These are phyloP conservation scores for Myotis daubentonii DNA, from an alignment of 2,797 vertebrate species.

Conservation along the genomic window DNA sequence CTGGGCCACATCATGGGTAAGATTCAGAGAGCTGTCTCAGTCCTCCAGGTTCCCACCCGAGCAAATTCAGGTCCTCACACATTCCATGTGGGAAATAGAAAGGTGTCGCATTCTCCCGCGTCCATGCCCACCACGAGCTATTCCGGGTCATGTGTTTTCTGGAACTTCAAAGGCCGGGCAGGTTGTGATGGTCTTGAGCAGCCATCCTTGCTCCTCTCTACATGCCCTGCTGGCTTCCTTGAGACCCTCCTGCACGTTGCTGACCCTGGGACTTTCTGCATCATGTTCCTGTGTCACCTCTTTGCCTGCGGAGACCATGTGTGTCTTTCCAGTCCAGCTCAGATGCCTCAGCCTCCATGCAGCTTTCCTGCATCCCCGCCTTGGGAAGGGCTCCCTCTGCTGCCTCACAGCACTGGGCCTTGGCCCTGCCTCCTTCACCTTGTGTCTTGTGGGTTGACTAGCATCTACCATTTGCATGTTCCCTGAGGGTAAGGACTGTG, in stretches of 20 bases:
- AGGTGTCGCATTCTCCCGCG: conserved; percentile 11
- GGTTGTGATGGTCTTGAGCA: not conserved
- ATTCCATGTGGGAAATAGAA: conserved; percentile 56
- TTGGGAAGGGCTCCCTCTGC: not conserved
- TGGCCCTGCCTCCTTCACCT: fast-evolving
- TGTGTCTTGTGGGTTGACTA: not conserved
- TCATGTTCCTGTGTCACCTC: not conserved
- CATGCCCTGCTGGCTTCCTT: not conserved
- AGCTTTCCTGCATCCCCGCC: not conserved
- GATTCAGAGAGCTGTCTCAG: conserved; percentile 43
- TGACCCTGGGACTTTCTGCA: not conserved
- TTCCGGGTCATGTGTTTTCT: conserved; percentile 49
- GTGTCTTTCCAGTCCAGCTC: not conserved
- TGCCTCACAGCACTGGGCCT: not conserved
- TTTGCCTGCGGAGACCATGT: not conserved
- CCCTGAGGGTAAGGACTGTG: not conserved
- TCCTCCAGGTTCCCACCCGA: not conserved
- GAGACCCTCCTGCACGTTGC: not conserved
- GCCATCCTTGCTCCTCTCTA: not conserved
- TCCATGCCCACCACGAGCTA: conserved; percentile 46
- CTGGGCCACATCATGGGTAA: not conserved
- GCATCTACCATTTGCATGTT: not conserved
- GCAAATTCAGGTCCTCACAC: conserved; percentile 32
- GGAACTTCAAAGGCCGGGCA: not conserved
- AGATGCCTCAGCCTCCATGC: not conserved